These are phyloP conservation scores for Bombus ignitus DNA, from an alignment of 1,140 invertebrate species.

Conservation along the genomic window DNA sequence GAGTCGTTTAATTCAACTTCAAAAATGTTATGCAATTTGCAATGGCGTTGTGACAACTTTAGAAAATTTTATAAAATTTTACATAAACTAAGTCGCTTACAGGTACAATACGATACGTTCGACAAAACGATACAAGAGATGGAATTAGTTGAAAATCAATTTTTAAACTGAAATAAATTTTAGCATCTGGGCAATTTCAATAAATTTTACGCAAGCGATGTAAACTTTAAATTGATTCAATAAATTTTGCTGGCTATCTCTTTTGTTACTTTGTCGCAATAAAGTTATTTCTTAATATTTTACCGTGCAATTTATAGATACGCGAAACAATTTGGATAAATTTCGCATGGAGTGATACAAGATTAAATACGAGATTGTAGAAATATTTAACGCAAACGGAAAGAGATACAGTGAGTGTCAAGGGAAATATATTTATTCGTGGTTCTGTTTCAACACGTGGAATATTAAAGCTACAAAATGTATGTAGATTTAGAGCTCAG, in stretches of 20 bases:
- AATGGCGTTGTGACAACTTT: no score
- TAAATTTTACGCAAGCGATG: neutral
- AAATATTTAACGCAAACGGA: neutral
- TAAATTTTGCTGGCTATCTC: neutral
- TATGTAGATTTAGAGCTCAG: slow-evolving; percentile 12
- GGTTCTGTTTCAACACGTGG: slow-evolving; percentile 4
- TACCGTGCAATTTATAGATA: neutral
- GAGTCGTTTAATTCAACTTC: no score
- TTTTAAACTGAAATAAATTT: neutral
- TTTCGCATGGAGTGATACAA: neutral
- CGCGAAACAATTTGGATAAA: neutral
- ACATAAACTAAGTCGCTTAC: neutral
- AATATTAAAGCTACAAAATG: slow-evolving; percentile 16
- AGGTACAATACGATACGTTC: neutral
- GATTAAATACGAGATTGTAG: neutral
- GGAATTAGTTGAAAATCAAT: neutral
- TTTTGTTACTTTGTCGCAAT: neutral
- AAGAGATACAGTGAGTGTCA: neutral
- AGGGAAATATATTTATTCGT: slow-evolving; percentile 13
- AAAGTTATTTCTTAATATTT: neutral
- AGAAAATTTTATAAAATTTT: no score
- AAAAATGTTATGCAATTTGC: no score
- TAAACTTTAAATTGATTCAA: neutral
- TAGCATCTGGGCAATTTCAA: neutral
- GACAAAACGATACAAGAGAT: neutral